A percentile compares a stretch with the other conserved stretches of the same genome.
These are phyloP conservation scores for Holothuria glaberrima DNA, from an alignment of 35 echinoderm and acorn worm species.

Conservation along the genomic window DNA sequence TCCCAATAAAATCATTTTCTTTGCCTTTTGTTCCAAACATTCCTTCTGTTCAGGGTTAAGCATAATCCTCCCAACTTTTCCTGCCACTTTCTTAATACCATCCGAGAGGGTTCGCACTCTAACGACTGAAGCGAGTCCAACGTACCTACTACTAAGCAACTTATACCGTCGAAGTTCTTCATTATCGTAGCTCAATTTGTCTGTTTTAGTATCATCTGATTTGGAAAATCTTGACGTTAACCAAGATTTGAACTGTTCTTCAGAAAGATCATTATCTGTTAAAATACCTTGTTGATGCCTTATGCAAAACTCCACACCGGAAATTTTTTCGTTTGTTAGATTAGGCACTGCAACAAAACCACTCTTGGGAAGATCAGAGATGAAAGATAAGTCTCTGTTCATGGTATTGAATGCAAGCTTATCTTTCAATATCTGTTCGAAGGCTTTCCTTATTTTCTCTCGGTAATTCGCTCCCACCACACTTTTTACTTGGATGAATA, in stretches of 20 bases:
- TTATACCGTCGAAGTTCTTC: too few relatives aligned
- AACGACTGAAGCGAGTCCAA: conserved; percentile 31
- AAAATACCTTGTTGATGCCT: not conserved
- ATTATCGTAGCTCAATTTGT: too few relatives aligned
- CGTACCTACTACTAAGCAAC: conserved; percentile 8
- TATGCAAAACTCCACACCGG: not conserved
- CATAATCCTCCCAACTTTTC: not conserved
- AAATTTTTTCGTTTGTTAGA: not conserved
- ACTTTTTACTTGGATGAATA: conserved; percentile 37
- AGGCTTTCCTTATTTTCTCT: not conserved
- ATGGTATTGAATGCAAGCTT: conserved; percentile 6
- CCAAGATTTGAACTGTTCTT: not conserved
- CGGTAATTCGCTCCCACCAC: not conserved
- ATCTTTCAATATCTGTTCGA: conserved; percentile 27
- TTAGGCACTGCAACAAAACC: conserved; percentile 14
- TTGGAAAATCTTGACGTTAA: too few relatives aligned
- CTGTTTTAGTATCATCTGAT: too few relatives aligned
- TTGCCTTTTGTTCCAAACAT: not conserved
- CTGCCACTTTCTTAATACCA: conserved; percentile 2
- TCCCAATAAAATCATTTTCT: conserved; percentile 7
- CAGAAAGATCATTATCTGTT: not conserved
- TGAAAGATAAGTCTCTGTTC: conserved; percentile 44
- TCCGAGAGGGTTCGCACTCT: conserved; percentile 32
- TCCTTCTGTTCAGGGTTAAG: conserved; percentile 21
- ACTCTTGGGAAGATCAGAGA: not conserved